Evolutionary conservation across 2,888 invertebrate genomes (phyloP).

Genomic region (Brachypterus glaber): DNA sequence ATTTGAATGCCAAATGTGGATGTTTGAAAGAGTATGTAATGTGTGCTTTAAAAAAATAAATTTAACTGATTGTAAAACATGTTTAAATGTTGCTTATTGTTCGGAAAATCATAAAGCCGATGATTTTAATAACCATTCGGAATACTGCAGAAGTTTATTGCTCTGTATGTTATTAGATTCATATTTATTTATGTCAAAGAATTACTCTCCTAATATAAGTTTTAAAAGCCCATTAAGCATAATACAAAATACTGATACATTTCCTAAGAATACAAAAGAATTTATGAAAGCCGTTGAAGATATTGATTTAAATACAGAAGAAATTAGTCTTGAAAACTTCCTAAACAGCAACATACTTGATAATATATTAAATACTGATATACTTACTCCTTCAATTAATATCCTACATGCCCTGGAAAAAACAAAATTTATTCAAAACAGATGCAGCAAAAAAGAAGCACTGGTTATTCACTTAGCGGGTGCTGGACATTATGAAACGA

Average conservation of each 20-base stretch:
- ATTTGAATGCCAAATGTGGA: slow-evolving; percentile 29
- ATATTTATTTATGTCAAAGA: slow-evolving; percentile 9
- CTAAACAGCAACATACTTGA: no score
- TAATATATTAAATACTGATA: slow-evolving; percentile 16
- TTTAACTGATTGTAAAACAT: slow-evolving; percentile 21
- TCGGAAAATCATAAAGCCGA: slow-evolving; percentile 19
- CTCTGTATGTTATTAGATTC: slow-evolving; percentile 22
- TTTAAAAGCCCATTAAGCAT: no score
- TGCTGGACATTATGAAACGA: slow-evolving; percentile 26
- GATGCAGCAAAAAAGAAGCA: slow-evolving; percentile 13
- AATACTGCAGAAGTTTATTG: slow-evolving; percentile 21
- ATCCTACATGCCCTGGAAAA: slow-evolving; percentile 25
- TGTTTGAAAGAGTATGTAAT: slow-evolving; percentile 30
- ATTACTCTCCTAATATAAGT: background rate
- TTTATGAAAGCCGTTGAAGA: no score
- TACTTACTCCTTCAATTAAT: slow-evolving; percentile 18
- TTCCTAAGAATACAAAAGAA: slow-evolving; percentile 2
- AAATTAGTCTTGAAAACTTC: no score
- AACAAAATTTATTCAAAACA: slow-evolving; percentile 15
- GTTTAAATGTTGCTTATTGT: slow-evolving; percentile 27
- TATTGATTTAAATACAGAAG: no score
- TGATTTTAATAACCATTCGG: slow-evolving; percentile 17
- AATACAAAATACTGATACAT: no score
- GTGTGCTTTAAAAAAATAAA: slow-evolving; percentile 23
- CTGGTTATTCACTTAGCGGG: slow-evolving; percentile 31